These are phyloP conservation scores for Esox lucius DNA, from an alignment of 2,797 vertebrate species.

Conservation along the genomic window DNA sequence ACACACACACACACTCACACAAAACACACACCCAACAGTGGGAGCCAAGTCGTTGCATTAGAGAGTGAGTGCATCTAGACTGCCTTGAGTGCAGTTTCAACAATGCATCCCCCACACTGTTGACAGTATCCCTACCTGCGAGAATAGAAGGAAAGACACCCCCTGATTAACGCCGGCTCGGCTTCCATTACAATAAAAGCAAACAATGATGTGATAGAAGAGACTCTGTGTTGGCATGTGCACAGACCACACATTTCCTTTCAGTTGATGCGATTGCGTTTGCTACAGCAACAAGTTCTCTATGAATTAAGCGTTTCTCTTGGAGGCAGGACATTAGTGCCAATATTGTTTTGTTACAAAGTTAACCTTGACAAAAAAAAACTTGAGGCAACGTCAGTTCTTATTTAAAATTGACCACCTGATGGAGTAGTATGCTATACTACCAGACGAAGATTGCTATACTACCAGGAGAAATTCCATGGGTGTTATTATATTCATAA, in stretches of 20 bases:
- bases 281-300: slow-evolving; percentile 47
- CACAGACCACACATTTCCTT: slow-evolving; percentile 39
- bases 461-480: not conserved
- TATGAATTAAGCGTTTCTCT: slow-evolving; percentile 58
- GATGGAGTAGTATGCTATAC: not conserved
- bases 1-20: slow-evolving; percentile 24
- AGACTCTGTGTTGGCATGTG: slow-evolving; percentile 52
- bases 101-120: slow-evolving; percentile 55
- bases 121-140: slow-evolving; percentile 50
- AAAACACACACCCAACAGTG: slow-evolving; percentile 8
- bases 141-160: slow-evolving; percentile 38
- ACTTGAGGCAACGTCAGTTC: slow-evolving; percentile 30
- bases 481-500: slow-evolving; percentile 7
- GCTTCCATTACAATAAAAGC: slow-evolving; percentile 50
- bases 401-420: slow-evolving; percentile 25
- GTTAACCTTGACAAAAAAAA: slow-evolving; percentile 45
- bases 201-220: slow-evolving; percentile 48
- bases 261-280: slow-evolving; percentile 52
- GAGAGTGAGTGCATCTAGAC: slow-evolving; percentile 50
- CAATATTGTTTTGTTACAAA: slow-evolving; percentile 55
- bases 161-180: slow-evolving; percentile 21
- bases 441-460: too few species aligned
- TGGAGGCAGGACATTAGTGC: slow-evolving; percentile 20
- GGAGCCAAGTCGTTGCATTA: slow-evolving; percentile 52
- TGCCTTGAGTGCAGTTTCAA: slow-evolving; percentile 39